Conservation (phyloP, 2,113 vertebrate genomes). For the Alligator mississippiensis region DNA sequence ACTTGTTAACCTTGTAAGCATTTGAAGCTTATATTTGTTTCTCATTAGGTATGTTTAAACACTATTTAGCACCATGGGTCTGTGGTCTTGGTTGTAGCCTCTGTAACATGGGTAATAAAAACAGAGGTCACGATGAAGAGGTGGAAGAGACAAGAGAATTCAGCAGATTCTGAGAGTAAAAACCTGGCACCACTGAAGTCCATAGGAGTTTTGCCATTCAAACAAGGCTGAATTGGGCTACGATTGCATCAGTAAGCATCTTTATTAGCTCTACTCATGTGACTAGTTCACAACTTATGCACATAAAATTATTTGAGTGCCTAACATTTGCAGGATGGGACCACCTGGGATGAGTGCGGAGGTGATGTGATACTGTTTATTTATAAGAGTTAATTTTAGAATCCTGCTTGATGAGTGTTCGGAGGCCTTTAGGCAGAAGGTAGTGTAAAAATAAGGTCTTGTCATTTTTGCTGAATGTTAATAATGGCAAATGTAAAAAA, state of each 20-base stretch:
- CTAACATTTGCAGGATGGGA: not conserved
- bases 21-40: not conserved
- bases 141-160: not conserved
- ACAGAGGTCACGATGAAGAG: not conserved
- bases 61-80: not conserved
- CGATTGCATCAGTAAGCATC: not conserved
- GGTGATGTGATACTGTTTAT: not conserved
- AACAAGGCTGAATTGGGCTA: not conserved
- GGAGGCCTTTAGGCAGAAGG: not conserved
- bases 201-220: not conserved
- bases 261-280: not conserved
- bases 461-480: not conserved
- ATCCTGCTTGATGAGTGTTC: not conserved
- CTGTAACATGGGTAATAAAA: not conserved
- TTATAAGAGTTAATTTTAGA: not conserved
- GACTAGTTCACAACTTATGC: not conserved
- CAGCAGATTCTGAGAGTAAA: not conserved
- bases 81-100: not conserved
- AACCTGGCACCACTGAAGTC: not conserved
- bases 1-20: not conserved
- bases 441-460: fast-evolving
- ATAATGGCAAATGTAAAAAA: fast-evolving
- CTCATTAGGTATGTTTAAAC: not conserved
- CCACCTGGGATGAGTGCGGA: not conserved
- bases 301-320: not conserved